Evolutionary conservation across 2,888 invertebrate species (phyloP), one percentile per base, ranked within the genome.

Genomic region (Andrena fulva): DNA sequence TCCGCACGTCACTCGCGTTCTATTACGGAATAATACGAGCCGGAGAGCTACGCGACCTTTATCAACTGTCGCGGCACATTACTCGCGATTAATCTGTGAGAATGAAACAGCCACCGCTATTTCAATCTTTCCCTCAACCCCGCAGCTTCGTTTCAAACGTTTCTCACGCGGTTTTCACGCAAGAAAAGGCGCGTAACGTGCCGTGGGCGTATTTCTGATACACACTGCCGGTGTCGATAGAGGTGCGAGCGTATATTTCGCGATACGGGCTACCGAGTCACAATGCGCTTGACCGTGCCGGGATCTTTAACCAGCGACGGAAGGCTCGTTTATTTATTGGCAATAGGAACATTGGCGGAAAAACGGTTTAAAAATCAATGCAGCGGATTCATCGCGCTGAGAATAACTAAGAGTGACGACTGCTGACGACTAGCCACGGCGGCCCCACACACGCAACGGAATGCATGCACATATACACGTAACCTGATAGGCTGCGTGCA

Each of bases 171-270:
- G 50, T 64, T 48, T 66, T 10, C 5, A 12, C 24, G 42, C 16
- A 59, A 75, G 16, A 63, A 76, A 50, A 64, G 4, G 29, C 42
- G 33, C 52, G 68, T 59, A 54, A 77, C 27, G 62, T 64, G 42
- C 42, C 48, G 76, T 86, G 66, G 85, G 78, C 80, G 84, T 80
- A 50, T 77, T 75, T 66, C 66, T 56, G 66, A 82, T 80, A 73
- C 54, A 64, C 63, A 69, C 67, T 72, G 69, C 72, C 82, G 85
- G 85, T 74, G 29, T 63, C 62, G 76, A 78, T 50, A 78, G 33
- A 52, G 50, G 66, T 52, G 64, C 8, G 33, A 52, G 59, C 10
- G 31, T 68, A 72, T 73, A 72, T 73, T 71, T 84, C 60, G 35
- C 70, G 29, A 64, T 8, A 35, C 20, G 62, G 54, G 50, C 33